Percentiles rank a stretch among this genome's conserved stretches.
Conservation (phyloP, 2,113 vertebrate genomes). For the Engraulis encrasicolus region DNA sequence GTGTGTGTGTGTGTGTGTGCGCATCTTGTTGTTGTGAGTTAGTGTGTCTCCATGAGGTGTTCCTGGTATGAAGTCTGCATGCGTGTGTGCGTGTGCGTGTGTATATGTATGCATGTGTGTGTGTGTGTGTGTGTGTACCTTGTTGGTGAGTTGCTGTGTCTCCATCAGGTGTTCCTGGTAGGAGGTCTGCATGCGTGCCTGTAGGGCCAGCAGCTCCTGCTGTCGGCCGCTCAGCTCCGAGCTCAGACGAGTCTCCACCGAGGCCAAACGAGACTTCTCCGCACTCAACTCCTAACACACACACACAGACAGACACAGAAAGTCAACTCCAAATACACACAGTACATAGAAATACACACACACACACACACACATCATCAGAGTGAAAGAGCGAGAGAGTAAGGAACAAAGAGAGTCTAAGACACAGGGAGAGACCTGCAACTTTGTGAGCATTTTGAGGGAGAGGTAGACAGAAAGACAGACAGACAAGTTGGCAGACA, state of each 20-base stretch:
- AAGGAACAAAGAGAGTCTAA: too few relatives aligned
- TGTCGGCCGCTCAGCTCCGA: constrained; percentile 77
- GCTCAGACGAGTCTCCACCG: constrained; percentile 76
- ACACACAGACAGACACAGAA: neutral
- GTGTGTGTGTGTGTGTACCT: constrained; percentile 66
- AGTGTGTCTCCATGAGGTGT: constrained; percentile 77
- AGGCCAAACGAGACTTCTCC: constrained; percentile 72
- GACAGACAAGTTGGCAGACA: neutral
- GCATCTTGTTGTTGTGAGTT: constrained; percentile 86
- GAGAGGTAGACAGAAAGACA: neutral
- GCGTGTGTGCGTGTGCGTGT: constrained; percentile 71
- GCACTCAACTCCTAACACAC: constrained; percentile 74
- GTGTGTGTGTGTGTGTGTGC: too few relatives aligned
- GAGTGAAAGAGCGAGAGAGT: neutral
- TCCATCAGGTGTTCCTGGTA: constrained; percentile 79
- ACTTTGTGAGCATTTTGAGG: too few relatives aligned
- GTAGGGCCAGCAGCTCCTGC: constrained; percentile 74
- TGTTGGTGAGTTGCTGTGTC: constrained; percentile 83
- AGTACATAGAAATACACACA: neutral
- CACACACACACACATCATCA: neutral
- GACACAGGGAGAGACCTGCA: neutral
- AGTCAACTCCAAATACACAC: neutral
- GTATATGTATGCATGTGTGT: too few relatives aligned
- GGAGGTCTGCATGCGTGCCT: constrained; percentile 84
- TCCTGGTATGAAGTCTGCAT: constrained; percentile 86